Base-by-base conservation (phyloP, 2,113 vertebrate species). In the Catagonus wagneri region DNA sequence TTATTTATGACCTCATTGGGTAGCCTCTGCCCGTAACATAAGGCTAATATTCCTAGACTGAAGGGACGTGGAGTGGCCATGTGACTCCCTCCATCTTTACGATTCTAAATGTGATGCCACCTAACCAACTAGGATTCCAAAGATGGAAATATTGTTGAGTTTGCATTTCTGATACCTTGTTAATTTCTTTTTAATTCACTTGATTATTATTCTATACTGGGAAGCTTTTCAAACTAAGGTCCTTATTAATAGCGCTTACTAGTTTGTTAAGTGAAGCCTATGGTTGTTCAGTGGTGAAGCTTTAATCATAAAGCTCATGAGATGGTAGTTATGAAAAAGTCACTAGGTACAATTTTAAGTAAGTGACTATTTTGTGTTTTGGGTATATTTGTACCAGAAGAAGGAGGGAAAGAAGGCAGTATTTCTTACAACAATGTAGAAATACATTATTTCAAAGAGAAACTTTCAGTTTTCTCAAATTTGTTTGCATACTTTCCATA, bases 381-480 rank as follows among this genome's bases (percentile, higher is more conserved):
- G n/a, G 12, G 44, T 84, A 68, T 84, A 83, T 81, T 34, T 78
- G 29, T 83, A 58, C 56, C 52, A 36, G n/a, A 58, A 50, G 19
- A 52, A 79, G 14, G 72, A 50, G 17, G 19, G 52, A 32, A 29
- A 50, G 27, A 86, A 80, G 29, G 44, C 9, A 76, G 15, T 60
- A 9, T 88, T 58, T 68, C 54, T 81, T 80, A 66, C 1, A 87
- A 78, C 76, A 85, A 50, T 69, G 2, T n/a, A 34, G 27, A 56
- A 44, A 20, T 66, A n/a, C 27, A 20, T 74, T 75, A 36, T 72
- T 90, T 92, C 83, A 83, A 56, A 97, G 83, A 86, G 17, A 86
- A 95, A 60, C 19, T 65, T 9, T 69, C 66, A 23, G 2, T 44
- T 60, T 90, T 91, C 60, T 11, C 54, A 85, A 52, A 29, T 60